Evolutionary conservation across 2,888 invertebrate genomes (phyloP).

Genomic region (Xanthia togata): DNA sequence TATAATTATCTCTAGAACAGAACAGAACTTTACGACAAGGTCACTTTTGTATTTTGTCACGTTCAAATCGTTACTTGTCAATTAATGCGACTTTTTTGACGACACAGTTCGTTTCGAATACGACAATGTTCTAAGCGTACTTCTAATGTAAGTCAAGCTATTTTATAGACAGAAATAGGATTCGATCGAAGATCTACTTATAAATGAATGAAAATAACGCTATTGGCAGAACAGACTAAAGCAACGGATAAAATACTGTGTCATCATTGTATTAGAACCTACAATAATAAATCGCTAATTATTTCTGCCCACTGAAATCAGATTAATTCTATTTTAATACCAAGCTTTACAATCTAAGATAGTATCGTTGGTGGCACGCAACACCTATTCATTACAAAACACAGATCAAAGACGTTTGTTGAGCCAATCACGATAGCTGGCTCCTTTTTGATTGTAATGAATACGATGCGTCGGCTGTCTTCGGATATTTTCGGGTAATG

Average conservation of each 20-base stretch:
- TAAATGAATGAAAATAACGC: neutral
- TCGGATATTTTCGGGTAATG: slow-evolving; percentile 49
- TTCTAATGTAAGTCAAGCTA: neutral
- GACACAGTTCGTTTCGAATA: neutral
- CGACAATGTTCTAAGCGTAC: neutral
- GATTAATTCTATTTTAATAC: slow-evolving; percentile 66
- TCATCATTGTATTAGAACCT: neutral
- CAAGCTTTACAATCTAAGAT: slow-evolving; percentile 59
- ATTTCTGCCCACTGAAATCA: slow-evolving; percentile 56
- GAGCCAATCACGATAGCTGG: slow-evolving; percentile 58
- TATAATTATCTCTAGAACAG: neutral
- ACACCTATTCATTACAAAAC: slow-evolving; percentile 64
- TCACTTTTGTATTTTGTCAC: no score
- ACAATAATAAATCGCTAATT: slow-evolving; percentile 58
- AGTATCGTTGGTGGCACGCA: slow-evolving; percentile 62
- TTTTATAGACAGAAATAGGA: neutral
- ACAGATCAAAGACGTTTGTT: slow-evolving; percentile 60
- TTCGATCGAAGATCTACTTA: neutral
- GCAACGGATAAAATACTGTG: neutral
- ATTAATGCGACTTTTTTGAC: neutral
- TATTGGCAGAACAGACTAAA: neutral
- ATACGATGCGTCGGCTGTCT: slow-evolving; percentile 42
- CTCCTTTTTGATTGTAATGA: slow-evolving; percentile 56
- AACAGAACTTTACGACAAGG: neutral
- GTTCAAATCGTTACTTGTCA: neutral